Conservation (phyloP, 2,888 invertebrate species). For the Idaea dimidiata region DNA sequence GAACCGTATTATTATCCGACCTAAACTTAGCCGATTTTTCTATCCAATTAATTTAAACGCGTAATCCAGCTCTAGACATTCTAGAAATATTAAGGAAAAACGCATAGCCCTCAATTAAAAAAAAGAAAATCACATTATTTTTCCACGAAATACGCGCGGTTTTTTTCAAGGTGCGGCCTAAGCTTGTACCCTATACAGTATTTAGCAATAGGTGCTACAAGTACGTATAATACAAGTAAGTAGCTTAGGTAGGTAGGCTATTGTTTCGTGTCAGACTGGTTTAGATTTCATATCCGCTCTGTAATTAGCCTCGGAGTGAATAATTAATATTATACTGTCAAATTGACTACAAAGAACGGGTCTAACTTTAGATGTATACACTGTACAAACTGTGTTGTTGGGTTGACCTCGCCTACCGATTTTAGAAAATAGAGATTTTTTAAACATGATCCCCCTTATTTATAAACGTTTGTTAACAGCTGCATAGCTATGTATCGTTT, state of each 20-base stretch:
- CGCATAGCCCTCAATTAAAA: no score
- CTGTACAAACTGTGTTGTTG: neutral
- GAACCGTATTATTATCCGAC: no score
- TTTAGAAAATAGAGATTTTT: neutral
- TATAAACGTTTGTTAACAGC: no score
- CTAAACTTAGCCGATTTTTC: no score
- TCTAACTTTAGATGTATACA: neutral
- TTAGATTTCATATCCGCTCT: slow-evolving; percentile 1
- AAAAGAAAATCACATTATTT: no score
- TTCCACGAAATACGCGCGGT: no score
- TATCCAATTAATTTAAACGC: no score
- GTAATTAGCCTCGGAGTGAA: neutral
- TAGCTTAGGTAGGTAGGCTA: neutral
- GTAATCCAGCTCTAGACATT: no score
- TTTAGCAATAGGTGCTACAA: neutral
- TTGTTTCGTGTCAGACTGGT: neutral
- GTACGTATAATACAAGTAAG: neutral
- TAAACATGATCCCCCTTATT: no score
- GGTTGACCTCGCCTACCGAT: neutral
- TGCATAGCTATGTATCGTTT: no score
- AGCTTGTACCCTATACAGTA: neutral
- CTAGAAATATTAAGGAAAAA: no score
- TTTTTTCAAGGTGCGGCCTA: no score
- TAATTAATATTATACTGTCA: neutral
- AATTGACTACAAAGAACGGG: neutral